A percentile compares a stretch with the other conserved stretches of the same genome.
Conservation (phyloP, 2,888 invertebrate species). For the Boloria selene region DNA sequence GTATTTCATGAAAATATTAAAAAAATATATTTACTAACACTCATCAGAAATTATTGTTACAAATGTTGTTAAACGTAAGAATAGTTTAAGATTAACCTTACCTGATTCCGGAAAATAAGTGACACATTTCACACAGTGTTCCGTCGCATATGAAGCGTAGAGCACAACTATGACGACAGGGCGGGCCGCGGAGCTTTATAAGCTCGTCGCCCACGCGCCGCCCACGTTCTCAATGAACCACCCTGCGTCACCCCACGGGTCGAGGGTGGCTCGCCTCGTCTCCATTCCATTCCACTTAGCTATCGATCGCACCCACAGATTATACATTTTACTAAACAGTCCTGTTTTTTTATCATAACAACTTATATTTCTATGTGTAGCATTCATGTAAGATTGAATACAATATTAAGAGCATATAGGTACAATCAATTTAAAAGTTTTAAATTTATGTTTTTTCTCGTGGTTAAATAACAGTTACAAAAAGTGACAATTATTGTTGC, state of each 20-base stretch:
- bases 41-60: no score
- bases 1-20: no score
- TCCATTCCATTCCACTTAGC: conserved; percentile 51
- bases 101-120: conserved; percentile 67
- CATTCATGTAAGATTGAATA: no score
- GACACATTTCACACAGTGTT: conserved; percentile 62
- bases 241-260: conserved; percentile 45
- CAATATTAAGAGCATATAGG: no score
- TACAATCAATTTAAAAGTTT: no score
- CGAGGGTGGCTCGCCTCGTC: conserved; percentile 41
- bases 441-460: no score
- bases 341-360: conserved; percentile 48
- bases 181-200: conserved; percentile 69
- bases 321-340: conserved; percentile 74
- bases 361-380: conserved; percentile 20
- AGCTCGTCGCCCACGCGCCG: conserved; percentile 79
- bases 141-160: conserved; percentile 55
- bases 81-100: conserved; percentile 46
- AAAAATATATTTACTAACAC: no score
- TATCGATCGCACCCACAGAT: conserved; percentile 78
- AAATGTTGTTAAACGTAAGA: no score
- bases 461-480: no score
- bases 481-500: no score
- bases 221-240: conserved; percentile 87
- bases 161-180: conserved; percentile 70